These are phyloP conservation scores for Drosophila eohydei DNA, from an alignment of 2,888 invertebrate species.

Conservation along the genomic window DNA sequence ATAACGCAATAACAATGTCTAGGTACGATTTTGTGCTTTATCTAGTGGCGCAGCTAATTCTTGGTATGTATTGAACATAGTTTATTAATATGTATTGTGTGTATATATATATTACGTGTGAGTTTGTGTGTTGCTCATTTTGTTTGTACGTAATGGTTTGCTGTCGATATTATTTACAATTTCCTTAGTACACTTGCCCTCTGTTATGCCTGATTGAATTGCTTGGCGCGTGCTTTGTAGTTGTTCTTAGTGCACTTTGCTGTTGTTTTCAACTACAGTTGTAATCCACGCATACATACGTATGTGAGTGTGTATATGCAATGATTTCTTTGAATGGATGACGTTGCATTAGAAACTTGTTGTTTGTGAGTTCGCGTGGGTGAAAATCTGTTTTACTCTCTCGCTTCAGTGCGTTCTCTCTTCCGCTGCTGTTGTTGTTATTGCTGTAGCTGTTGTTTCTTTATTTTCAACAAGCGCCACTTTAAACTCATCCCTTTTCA, in stretches of 20 bases:
- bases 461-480: slow-evolving; percentile 68
- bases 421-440: background rate
- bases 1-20: slow-evolving; percentile 61
- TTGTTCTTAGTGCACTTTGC: slow-evolving; percentile 31
- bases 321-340: slow-evolving; percentile 73
- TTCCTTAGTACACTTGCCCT: slow-evolving; percentile 6
- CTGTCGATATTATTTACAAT: slow-evolving; percentile 50
- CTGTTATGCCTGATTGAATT: slow-evolving; percentile 30
- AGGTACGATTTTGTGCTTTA: slow-evolving; percentile 63
- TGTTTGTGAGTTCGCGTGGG: slow-evolving; percentile 48
- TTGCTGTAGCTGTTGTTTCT: slow-evolving; percentile 38
- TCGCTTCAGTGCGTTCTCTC: slow-evolving; percentile 25
- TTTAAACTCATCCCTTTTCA: slow-evolving; percentile 72
- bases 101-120: background rate
- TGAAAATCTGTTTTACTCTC: slow-evolving; percentile 46
- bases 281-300: background rate
- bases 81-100: slow-evolving; percentile 27
- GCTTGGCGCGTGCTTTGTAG: slow-evolving; percentile 36
- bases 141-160: slow-evolving; percentile 30
- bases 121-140: slow-evolving; percentile 11
- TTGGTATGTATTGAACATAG: slow-evolving; percentile 56
- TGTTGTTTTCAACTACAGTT: slow-evolving; percentile 30
- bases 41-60: slow-evolving; percentile 62
- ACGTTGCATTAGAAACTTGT: slow-evolving; percentile 74
- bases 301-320: slow-evolving; percentile 30